A percentile compares a stretch with the other conserved stretches of the same genome.
Conservation (phyloP, 2,888 invertebrate species). For the Digitonthophagus gazella region DNA sequence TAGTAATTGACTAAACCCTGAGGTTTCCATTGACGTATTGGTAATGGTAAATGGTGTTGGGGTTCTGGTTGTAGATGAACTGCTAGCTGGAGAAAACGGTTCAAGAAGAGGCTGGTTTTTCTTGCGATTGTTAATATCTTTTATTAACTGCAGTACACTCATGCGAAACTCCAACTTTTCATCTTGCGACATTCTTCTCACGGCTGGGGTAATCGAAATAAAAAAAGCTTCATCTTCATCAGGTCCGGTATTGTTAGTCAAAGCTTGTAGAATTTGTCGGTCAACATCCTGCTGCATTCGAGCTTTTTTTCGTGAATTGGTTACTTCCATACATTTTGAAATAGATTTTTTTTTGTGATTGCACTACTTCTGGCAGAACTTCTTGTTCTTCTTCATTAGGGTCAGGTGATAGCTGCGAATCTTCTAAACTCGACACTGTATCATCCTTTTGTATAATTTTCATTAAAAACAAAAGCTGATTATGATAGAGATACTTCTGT, state of each 20-base stretch:
- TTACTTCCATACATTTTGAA: background rate
- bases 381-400: background rate
- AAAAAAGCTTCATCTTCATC: background rate
- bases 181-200: background rate
- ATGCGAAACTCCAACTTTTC: background rate
- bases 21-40: too few species aligned
- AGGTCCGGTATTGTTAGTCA: background rate
- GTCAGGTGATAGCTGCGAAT: background rate
- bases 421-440: background rate
- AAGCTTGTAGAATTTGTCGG: background rate
- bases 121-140: background rate
- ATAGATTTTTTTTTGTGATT: background rate
- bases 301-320: background rate
- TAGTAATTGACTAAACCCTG: too few species aligned
- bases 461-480: background rate
- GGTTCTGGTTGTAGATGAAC: too few species aligned
- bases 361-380: background rate
- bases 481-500: background rate
- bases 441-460: background rate
- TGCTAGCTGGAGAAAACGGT: too few species aligned
- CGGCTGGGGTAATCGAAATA: background rate
- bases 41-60: too few species aligned
- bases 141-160: background rate
- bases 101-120: background rate
- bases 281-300: background rate